These are phyloP conservation scores for Drosophila mojavensis DNA, from an alignment of 1,140 invertebrate species.

Conservation along the genomic window DNA sequence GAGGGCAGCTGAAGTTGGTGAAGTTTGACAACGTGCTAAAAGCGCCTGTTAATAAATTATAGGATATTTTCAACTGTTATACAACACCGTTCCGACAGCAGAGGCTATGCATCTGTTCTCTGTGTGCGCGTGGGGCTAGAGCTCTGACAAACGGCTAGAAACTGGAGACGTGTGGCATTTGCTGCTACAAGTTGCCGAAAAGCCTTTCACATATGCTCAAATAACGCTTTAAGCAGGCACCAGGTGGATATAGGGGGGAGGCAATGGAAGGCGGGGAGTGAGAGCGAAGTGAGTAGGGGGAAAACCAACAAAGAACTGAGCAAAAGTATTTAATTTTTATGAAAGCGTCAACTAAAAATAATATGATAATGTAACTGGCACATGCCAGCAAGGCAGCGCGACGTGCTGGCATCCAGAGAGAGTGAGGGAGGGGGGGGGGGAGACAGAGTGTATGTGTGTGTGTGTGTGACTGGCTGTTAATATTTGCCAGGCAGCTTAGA, in stretches of 20 bases:
- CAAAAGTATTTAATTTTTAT: slow-evolving; percentile 74
- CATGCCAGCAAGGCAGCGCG: slow-evolving; percentile 8
- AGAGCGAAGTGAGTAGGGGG: not conserved
- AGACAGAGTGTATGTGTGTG: too few relatives aligned
- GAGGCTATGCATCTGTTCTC: not conserved
- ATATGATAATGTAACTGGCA: slow-evolving; percentile 64
- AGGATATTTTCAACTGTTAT: not conserved
- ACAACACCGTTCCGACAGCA: not conserved
- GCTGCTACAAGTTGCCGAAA: not conserved
- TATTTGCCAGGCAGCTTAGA: slow-evolving; percentile 52
- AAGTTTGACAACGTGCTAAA: not conserved
- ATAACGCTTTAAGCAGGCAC: not conserved
- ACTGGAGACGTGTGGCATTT: slow-evolving; percentile 1
- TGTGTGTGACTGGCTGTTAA: slow-evolving; percentile 6
- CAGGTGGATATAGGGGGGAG: not conserved
- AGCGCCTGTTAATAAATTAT: not conserved
- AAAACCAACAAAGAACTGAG: slow-evolving; percentile 1
- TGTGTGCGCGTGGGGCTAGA: not conserved
- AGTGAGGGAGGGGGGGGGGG: not conserved
- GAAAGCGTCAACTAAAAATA: slow-evolving; percentile 68
- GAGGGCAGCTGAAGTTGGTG: not conserved
- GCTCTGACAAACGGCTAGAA: not conserved
- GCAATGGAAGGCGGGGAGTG: not conserved
- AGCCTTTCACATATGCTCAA: not conserved
- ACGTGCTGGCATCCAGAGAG: slow-evolving; percentile 22